A percentile compares a stretch with the other conserved stretches of the same genome.
These are phyloP conservation scores for Colius striatus DNA, from an alignment of 2,113 vertebrate genomes.

Conservation along the genomic window DNA sequence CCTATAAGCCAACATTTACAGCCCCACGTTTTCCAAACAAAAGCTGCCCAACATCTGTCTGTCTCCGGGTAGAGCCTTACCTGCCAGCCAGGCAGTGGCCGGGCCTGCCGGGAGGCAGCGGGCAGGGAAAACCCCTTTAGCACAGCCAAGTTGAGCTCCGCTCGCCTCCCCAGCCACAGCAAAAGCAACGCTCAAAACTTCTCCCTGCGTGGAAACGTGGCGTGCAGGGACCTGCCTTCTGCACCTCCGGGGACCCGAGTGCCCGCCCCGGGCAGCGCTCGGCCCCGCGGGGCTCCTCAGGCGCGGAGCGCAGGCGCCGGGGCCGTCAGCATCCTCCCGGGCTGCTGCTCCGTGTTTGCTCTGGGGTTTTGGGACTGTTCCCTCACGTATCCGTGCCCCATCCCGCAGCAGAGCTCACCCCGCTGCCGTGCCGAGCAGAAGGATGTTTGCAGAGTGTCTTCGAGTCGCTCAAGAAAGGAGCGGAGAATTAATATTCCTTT, in stretches of 20 bases:
- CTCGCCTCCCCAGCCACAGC: not conserved
- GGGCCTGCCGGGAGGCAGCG: not conserved
- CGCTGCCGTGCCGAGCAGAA: not conserved
- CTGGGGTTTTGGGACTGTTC: not conserved
- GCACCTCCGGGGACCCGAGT: not conserved
- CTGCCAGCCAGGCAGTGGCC: not conserved
- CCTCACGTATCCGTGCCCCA: not conserved
- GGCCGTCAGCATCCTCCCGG: conserved; percentile 19
- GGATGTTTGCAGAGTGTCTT: not conserved
- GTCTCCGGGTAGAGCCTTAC: not conserved
- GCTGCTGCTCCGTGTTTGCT: not conserved
- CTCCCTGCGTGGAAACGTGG: not conserved
- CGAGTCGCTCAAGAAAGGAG: conserved; percentile 8
- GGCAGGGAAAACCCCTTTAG: not conserved
- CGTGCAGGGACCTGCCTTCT: not conserved
- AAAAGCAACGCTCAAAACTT: not conserved
- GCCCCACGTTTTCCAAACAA: not conserved
- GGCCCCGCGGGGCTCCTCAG: not conserved
- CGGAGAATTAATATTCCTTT: conserved; percentile 48
- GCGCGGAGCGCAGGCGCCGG: fast-evolving
- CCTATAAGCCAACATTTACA: not conserved
- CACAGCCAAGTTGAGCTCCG: not conserved
- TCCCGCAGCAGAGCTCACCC: not conserved
- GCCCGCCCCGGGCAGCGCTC: not conserved
- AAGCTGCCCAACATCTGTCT: not conserved